Evolutionary conservation across 2,888 invertebrate genomes (phyloP).

Genomic region (Rhagonycha lutea): DNA sequence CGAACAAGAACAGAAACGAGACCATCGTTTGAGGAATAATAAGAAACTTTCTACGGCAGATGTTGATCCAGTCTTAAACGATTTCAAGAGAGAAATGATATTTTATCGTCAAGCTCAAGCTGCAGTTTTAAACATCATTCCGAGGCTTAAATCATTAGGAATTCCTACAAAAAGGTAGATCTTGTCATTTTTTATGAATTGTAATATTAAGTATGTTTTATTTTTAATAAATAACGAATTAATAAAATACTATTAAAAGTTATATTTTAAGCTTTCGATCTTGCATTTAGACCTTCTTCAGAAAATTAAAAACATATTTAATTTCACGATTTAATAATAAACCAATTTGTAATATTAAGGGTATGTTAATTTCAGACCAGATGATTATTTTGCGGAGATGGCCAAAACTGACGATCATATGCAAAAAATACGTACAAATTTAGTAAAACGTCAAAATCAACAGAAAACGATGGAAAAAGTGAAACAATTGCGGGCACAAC

Average conservation of each 20-base stretch:
- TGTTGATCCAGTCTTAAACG: slow-evolving; percentile 83
- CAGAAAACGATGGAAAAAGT: slow-evolving; percentile 89
- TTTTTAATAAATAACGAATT: no score
- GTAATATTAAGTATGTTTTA: no score
- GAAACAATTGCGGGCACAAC: slow-evolving; percentile 84
- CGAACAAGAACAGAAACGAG: slow-evolving; percentile 73
- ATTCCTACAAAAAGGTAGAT: slow-evolving; percentile 72
- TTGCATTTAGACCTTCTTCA: no score
- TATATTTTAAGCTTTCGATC: no score
- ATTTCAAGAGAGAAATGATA: slow-evolving; percentile 88
- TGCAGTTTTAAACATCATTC: slow-evolving; percentile 81
- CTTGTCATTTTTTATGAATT: not conserved
- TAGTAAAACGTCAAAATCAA: slow-evolving; percentile 82
- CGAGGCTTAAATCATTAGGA: slow-evolving; percentile 73
- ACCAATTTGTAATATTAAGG: no score
- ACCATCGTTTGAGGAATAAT: slow-evolving; percentile 67
- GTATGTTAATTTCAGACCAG: slow-evolving; percentile 64
- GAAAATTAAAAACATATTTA: no score
- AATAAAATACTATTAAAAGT: no score
- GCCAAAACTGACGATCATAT: slow-evolving; percentile 96
- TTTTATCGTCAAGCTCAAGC: slow-evolving; percentile 88
- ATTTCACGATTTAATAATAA: no score
- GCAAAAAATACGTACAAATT: slow-evolving; percentile 87
- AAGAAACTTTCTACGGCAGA: slow-evolving; percentile 68
- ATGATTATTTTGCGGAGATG: slow-evolving; percentile 99